These are phyloP conservation scores for Drosophila serrata DNA, from an alignment of 1,140 invertebrate species.

Conservation along the genomic window DNA sequence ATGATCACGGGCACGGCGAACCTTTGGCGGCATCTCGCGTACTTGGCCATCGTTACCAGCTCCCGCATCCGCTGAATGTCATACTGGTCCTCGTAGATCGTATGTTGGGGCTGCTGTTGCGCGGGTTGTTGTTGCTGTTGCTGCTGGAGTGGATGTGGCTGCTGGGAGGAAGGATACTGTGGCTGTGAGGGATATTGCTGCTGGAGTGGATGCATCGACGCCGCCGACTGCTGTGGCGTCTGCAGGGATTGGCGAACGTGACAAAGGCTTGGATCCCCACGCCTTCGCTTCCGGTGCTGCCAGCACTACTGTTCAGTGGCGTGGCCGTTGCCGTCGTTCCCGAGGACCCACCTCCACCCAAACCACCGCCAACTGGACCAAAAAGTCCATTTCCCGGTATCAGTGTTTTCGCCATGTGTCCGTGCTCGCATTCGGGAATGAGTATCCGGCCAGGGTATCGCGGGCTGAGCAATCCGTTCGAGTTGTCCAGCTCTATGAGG, in stretches of 20 bases:
- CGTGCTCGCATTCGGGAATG: conserved; percentile 89
- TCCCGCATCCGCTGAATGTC: conserved; percentile 88
- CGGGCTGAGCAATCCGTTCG: conserved; percentile 89
- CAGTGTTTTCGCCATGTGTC: conserved; percentile 79
- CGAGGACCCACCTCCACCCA: conserved; percentile 42
- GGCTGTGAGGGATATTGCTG: conserved; percentile 34
- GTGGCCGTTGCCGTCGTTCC: conserved; percentile 64
- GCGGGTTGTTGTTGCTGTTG: conserved; percentile 22
- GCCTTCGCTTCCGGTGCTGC: conserved; percentile 57
- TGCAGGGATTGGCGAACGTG: conserved; percentile 71
- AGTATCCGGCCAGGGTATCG: conserved; percentile 91
- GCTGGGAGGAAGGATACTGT: conserved; percentile 28
- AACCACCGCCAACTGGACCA: conserved; percentile 9
- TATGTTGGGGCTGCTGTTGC: conserved; percentile 84
- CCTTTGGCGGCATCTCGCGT: conserved; percentile 89
- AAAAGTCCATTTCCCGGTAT: conserved; percentile 63
- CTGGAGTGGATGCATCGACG: conserved; percentile 15
- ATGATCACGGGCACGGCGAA: conserved; percentile 93
- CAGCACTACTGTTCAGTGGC: conserved; percentile 57
- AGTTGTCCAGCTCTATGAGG: conserved; percentile 88
- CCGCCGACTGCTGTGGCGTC: conserved; percentile 1
- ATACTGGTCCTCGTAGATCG: conserved; percentile 88
- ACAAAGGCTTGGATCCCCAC: conserved; percentile 77
- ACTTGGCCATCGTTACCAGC: conserved; percentile 88
- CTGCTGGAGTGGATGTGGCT: conserved; percentile 36